Evolutionary conservation across 2,113 vertebrate genomes (phyloP), one percentile per base, ranked within the genome.

Genomic region (Antechinus stuartii): DNA sequence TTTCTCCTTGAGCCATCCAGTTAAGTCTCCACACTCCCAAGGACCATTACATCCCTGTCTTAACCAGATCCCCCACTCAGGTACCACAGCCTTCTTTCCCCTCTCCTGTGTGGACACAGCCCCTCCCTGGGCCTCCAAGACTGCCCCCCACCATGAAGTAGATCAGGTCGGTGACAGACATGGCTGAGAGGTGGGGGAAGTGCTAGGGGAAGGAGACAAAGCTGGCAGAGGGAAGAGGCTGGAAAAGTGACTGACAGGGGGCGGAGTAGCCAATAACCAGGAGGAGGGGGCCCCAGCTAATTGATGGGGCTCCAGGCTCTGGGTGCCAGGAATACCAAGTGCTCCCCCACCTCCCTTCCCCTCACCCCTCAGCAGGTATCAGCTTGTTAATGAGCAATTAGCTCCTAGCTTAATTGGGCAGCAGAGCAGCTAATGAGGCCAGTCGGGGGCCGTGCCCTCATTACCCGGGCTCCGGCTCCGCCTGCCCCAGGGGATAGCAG

Each of bases 341-440:
- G 16, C 68, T 42, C n/a, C 16, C 23, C 35, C 5, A 8, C 68
- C 2, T 6, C 8, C 68, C 68, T 35, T 84, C 68, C 68, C 35
- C 68, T 19, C n/a, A 8, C 8, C n/a, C 98, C 97, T 97, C 97
- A 95, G 97, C 98, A 98, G 97, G 98, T 96, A 97, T 0, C 90
- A 68, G 16, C 96, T 98, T 92, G n/a, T 98, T 98, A 98, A 97
- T 95, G 98, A 98, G 98, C 98, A 98, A 98, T 98, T 98, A 98
- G 98, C 97, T 97, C 95, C 95, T 11, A 96, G 97, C 97, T 97
- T 98, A 98, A 98, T 98, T 98, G 98, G 98, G 97, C 98, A 98
- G 98, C 93, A 95, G 98, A 97, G 97, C 97, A 98, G 97, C 98
- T 98, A 98, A 98, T 97, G 98, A 98, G 97, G 96, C 96, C 95